A percentile compares a stretch with the other conserved stretches of the same genome.
Evolutionary conservation across 2,113 vertebrate genomes (phyloP).

Genomic region (Odobenus rosmarus): DNA sequence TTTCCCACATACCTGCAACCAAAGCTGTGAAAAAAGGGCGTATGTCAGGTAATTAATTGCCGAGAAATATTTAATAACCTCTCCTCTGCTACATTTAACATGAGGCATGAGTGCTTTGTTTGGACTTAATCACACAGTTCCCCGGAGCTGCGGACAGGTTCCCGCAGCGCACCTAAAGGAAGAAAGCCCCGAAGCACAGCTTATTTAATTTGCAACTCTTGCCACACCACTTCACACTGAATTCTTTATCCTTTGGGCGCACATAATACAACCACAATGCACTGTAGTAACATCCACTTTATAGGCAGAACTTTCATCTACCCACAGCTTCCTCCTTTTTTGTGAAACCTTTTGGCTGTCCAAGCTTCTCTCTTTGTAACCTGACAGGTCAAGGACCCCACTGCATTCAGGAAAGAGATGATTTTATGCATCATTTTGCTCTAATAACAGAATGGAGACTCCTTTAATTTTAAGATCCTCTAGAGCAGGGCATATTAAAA

Average conservation of each 20-base stretch:
- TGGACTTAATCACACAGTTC: conserved; percentile 73
- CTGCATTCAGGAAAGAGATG: conserved; percentile 40
- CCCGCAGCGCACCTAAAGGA: conserved; percentile 80
- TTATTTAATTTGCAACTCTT: conserved; percentile 85
- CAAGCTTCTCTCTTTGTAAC: conserved; percentile 31
- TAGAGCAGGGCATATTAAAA: conserved; percentile 5
- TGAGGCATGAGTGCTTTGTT: conserved; percentile 58
- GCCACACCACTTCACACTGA: conserved; percentile 84
- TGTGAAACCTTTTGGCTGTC: neutral
- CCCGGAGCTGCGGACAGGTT: conserved; percentile 85
- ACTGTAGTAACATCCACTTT: conserved; percentile 58
- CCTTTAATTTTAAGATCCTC: conserved; percentile 60
- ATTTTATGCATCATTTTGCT: conserved; percentile 7
- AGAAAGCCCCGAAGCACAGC: conserved; percentile 68
- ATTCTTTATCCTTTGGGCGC: conserved; percentile 83
- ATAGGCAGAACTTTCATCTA: conserved; percentile 65
- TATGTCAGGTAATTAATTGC: conserved; percentile 79
- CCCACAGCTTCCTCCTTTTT: conserved; percentile 66
- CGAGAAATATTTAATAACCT: conserved; percentile 79
- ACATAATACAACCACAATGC: conserved; percentile 58
- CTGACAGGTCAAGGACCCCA: conserved; percentile 23
- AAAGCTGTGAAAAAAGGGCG: conserved; percentile 71
- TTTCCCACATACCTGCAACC: conserved; percentile 71
- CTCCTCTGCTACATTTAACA: conserved; percentile 80
- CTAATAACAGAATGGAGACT: conserved; percentile 62